A percentile compares a stretch with the other conserved stretches of the same genome.
phyloP scores from a whole-genome alignment of 2,113 vertebrate species.

The Glareola pratincola region DNA sequence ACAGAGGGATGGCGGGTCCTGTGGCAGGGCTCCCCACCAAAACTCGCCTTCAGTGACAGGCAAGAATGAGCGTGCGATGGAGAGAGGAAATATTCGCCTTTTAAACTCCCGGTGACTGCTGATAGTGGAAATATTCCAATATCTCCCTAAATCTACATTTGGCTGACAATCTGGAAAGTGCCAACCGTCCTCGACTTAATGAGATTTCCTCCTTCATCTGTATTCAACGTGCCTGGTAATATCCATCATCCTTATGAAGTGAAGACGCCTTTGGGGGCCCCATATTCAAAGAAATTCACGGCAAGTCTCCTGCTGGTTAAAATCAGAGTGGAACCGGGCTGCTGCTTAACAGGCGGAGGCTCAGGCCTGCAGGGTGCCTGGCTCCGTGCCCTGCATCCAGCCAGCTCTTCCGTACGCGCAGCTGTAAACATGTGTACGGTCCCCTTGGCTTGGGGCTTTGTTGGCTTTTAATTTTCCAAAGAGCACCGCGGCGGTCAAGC shows the following conservation, averaged over 20 bases:
- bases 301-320: not conserved
- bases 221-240: not conserved
- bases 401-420: not conserved
- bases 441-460: not conserved
- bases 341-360: not conserved
- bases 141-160: not conserved
- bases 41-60: not conserved
- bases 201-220: not conserved
- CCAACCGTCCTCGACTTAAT: not conserved
- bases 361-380: not conserved
- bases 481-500: not conserved
- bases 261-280: not conserved
- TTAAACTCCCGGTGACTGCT: not conserved
- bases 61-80: fast-evolving
- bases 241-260: not conserved
- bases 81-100: not conserved
- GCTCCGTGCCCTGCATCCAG: not conserved
- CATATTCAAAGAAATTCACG: not conserved
- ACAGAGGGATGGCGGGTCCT: not conserved
- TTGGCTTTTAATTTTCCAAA: not conserved
- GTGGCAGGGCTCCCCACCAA: not conserved
- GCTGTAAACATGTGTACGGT: not conserved
- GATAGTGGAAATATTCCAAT: not conserved
- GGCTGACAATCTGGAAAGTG: not conserved
- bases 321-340: not conserved